Base-by-base conservation (phyloP, 2,888 invertebrate genomes). In the Hypomecis punctinalis region DNA sequence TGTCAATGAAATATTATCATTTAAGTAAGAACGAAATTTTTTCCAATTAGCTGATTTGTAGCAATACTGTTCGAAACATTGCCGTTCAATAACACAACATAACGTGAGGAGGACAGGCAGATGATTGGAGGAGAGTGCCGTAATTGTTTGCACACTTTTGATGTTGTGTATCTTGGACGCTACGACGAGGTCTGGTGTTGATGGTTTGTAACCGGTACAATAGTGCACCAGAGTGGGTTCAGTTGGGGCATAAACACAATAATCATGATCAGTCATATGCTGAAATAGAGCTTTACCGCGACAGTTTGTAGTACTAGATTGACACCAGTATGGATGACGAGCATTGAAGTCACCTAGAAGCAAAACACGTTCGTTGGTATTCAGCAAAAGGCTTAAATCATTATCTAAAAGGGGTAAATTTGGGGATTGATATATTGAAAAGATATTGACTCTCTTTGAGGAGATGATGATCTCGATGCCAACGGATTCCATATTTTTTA, bases 401-500 rank as follows among this genome's bases (percentile, higher is more conserved):
- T 23, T 33, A 3, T 42, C 23, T 11, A 58, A 10, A 5, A 58
- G 49, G 1, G 39, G 4, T 35, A 40, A 13, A n/a, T 58, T 58
- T 3, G 58, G 58, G 6, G 58, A 58, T 42, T 58, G 58, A 36
- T 58, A 49, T 2, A 49, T 9, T 1, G 58, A 58, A 36, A 49
- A 49, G 0, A 58, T 58, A 0, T 6, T 10, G 6, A 43, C 7
- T 48, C 42, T 49, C 36, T 36, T 33, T 7, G 13, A 11, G 46
- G 57, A 57, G 5, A 57, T 35, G 6, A 6, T 33, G 6, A 57
- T 2, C 11, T 48, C 47, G 9, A 57, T 13, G 2, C 39, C 47
- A 6, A 57, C 40, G 3, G 40, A 39, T 37, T 57, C 48, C 23
- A 57, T 33, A 6, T 57, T 40, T 5, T 36, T 36, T n/a, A 47